Base-by-base conservation (phyloP, 2,888 invertebrate genomes). In the Drosophila mercatorum region DNA sequence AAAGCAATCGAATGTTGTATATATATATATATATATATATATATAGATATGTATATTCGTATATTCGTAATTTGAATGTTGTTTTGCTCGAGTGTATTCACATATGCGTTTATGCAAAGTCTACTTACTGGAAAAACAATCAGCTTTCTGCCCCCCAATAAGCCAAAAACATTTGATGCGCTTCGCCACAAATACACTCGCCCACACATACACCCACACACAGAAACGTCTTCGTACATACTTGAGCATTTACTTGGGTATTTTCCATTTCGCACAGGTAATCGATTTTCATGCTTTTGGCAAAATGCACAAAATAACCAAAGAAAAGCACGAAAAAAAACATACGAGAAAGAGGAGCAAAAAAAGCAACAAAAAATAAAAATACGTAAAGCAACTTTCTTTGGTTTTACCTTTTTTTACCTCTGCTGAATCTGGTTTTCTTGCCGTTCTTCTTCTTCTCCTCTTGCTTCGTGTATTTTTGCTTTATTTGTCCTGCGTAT, bases 261-360 rank as follows among this genome's bases (percentile, higher is more conserved):
- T 83, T 81, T 80, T 85, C 86, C 88, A 87, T 87, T 89, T 89
- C 70, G 75, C 72, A 79, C 80, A 87, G 86, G 86, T 87, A 87
- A 87, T 87, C 86, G 86, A 87, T 89, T 87, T 89, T 76, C 81
- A 85, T 87, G 88, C 86, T 87, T 89, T 85, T 84, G 86, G 86
- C 89, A 52, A 88, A 85, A 89, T 78, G 82, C 78, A 75, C 76
- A 87, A 88, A 88, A 88, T 61, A 67, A 49, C 52, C 58, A 22
- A 68, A 49, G 34, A 46, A 36, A 34, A 56, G 43, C 41, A 51
- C n/a, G 0, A 34, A 31, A 44, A 60, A 52, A 43, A 41, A 55
- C 71, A 80, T 52, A 31, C 28, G 22, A 28, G 28, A 28, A 28
- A 28, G 5, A 28, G 28, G 0, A 28, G 28, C 3, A 28, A 5